These are phyloP conservation scores for Protosalanx chinensis DNA, from an alignment of 2,797 vertebrate genomes.

Conservation along the genomic window DNA sequence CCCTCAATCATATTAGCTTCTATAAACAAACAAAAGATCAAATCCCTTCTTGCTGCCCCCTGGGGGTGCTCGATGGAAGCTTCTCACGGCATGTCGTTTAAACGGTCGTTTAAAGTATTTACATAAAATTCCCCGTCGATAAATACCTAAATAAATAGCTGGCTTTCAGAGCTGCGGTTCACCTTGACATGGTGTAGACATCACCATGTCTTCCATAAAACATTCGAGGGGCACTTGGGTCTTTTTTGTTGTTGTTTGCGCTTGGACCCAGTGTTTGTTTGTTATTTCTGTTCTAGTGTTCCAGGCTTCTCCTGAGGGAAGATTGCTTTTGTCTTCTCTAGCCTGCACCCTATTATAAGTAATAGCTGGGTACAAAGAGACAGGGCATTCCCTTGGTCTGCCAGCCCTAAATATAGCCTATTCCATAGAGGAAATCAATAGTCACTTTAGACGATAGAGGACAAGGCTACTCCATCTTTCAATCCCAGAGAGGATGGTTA, in stretches of 20 bases:
- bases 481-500: conserved; percentile 44
- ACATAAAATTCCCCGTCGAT: conserved; percentile 46
- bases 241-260: conserved; percentile 8
- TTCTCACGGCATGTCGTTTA: conserved; percentile 48
- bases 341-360: conserved; percentile 84
- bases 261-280: conserved; percentile 33
- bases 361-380: conserved; percentile 82
- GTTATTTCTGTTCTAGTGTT: conserved; percentile 38
- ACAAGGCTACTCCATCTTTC: conserved; percentile 54
- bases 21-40: conserved; percentile 64
- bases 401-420: conserved; percentile 83
- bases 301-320: conserved; percentile 71
- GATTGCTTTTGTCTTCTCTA: conserved; percentile 80
- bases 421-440: conserved; percentile 91
- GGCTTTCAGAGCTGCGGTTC: neutral
- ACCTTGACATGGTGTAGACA: conserved; percentile 34
- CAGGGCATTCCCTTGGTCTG: conserved; percentile 75
- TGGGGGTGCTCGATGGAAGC: conserved; percentile 41
- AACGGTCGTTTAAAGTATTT: conserved; percentile 55
- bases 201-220: conserved; percentile 40
- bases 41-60: conserved; percentile 42
- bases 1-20: conserved; percentile 58
- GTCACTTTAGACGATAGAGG: conserved; percentile 77
- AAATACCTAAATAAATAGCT: conserved; percentile 56
- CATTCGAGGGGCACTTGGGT: conserved; percentile 28